A percentile compares a stretch with the other conserved stretches of the same genome.
These are phyloP conservation scores for Chaetorhynchus papuensis DNA, from an alignment of 2,113 vertebrate genomes.

Conservation along the genomic window DNA sequence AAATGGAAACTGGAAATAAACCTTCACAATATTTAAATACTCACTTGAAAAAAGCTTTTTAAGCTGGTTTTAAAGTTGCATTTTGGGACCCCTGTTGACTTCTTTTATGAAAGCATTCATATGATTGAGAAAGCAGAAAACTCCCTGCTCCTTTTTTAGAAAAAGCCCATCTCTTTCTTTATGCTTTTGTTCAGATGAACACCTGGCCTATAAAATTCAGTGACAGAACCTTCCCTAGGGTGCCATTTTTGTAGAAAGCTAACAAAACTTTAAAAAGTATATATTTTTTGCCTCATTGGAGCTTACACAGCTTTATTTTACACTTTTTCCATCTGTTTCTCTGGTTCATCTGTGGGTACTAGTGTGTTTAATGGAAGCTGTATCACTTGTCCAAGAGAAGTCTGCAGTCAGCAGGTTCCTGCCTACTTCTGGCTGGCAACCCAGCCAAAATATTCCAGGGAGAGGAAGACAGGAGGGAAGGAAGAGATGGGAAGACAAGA, in stretches of 20 bases:
- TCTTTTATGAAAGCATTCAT: not conserved
- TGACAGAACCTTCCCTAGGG: slow-evolving; percentile 35
- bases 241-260: slow-evolving; percentile 38
- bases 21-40: not conserved
- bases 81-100: slow-evolving; percentile 11
- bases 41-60: not conserved
- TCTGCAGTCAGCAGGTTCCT: slow-evolving; percentile 58
- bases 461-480: not conserved
- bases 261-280: slow-evolving; percentile 29
- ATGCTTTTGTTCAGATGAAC: slow-evolving; percentile 14
- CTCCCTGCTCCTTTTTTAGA: not conserved
- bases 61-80: not conserved
- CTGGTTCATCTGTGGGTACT: slow-evolving; percentile 19
- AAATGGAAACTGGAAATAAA: not conserved
- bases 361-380: slow-evolving; percentile 47
- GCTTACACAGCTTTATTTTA: slow-evolving; percentile 57
- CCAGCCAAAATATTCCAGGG: slow-evolving; percentile 10
- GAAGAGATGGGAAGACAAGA: not conserved
- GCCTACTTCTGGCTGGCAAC: slow-evolving; percentile 18
- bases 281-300: slow-evolving; percentile 48
- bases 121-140: not conserved
- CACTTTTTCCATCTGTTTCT: slow-evolving; percentile 65
- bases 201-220: slow-evolving; percentile 58
- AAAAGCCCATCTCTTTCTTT: not conserved
- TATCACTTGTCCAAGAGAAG: slow-evolving; percentile 39